phyloP scores from a whole-genome alignment of 2,797 vertebrate genomes.

The Podarcis siculus region DNA sequence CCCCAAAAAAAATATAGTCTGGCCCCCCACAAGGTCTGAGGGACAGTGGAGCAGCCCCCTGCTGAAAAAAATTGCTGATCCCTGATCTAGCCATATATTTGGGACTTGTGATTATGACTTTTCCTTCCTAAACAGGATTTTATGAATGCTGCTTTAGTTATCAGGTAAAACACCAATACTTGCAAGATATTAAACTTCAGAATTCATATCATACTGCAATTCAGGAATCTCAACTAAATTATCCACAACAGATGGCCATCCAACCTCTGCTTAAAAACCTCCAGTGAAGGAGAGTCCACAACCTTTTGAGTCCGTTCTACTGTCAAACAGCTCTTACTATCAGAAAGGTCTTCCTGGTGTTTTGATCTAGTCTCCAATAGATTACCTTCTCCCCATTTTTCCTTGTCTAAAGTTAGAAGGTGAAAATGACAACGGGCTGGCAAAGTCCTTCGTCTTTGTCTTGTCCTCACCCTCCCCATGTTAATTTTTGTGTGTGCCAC shows the following conservation, averaged over 20 bases:
- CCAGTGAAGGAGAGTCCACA: too few relatives aligned
- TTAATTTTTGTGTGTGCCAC: neutral
- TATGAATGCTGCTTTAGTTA: neutral
- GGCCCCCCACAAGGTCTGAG: too few relatives aligned
- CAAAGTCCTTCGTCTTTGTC: neutral
- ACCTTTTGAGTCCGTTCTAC: too few relatives aligned
- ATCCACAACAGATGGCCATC: too few relatives aligned
- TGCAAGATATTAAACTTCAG: conserved; percentile 15
- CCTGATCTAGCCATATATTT: neutral
- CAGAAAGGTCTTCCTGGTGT: too few relatives aligned
- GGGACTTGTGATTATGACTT: neutral
- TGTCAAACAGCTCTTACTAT: too few relatives aligned
- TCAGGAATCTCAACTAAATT: neutral
- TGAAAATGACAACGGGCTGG: neutral
- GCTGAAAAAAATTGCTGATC: too few relatives aligned
- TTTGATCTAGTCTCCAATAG: neutral
- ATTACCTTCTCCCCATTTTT: neutral
- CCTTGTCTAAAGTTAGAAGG: neutral
- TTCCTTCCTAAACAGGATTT: conserved; percentile 8
- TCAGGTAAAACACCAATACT: conserved; percentile 19
- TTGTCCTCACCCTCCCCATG: neutral
- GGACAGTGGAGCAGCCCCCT: too few relatives aligned
- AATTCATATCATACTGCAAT: conserved; percentile 32
- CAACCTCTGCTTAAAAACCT: too few relatives aligned
- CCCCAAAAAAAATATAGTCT: too few relatives aligned